Evolutionary conservation across 1,140 invertebrate species (phyloP), one percentile per base, ranked within the genome.

Genomic region (Mamestra configurata): DNA sequence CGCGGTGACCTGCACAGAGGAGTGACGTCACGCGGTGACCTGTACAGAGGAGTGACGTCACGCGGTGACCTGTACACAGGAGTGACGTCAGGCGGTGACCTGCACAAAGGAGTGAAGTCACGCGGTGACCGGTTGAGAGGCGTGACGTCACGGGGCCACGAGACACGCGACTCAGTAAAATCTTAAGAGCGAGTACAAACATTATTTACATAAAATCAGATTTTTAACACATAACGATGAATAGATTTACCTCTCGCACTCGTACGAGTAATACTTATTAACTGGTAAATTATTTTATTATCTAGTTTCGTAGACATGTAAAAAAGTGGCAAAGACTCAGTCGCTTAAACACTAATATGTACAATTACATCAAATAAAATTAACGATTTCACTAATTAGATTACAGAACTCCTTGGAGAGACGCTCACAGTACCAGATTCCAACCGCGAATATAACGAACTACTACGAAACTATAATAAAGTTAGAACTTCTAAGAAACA

Each of bases 281-380:
- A 64, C 57, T 64, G 68, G 78, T 82, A 82, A 73, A 82, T 73
- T 31, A 31, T 31, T 31, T 82, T 80, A 79, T 79, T 82, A 80
- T 49, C 85, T 89, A 89, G 72, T 68, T 82, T 89, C 84, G 82
- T 88, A 93, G 92, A 94, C 91, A 93, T 90, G 89, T 94, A 94
- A 92, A 94, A 94, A 93, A 93, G 91, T 93, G 90, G 90, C 91
- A 93, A 93, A 94, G 89, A 92, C 82, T 93, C 90, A 90, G 91
- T 92, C 91, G 82, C 92, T 93, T 94, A 94, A 81, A 84, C 66
- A 61, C 87, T 94, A 94, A 81, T 94, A 94, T 94, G 84, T 94
- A 94, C 92, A 80, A 53, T 53, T 46, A 37, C 46, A 59, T 80
- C 31, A 57, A 77, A 77, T 35, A 55, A 75, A 75, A 75, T 68